Percentiles rank a stretch among this genome's conserved stretches.
Evolutionary conservation across 2,888 invertebrate genomes (phyloP).

Genomic region (Microctonus hyperodae): DNA sequence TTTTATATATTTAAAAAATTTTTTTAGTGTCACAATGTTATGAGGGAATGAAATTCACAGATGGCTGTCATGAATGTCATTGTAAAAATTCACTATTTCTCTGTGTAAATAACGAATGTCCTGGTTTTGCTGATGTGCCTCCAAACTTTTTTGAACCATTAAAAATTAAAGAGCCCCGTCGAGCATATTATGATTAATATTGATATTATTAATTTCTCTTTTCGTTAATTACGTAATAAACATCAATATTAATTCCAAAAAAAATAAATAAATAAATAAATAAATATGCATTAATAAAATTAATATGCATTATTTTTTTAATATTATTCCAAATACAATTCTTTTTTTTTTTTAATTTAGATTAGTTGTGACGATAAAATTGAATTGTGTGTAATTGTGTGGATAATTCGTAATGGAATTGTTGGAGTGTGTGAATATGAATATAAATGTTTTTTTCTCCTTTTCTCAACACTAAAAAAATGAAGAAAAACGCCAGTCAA

Average conservation of each 20-base stretch:
- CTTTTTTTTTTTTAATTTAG: background rate
- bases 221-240: background rate
- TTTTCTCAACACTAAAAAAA: background rate
- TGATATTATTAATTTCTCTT: too few relatives aligned
- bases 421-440: too few relatives aligned
- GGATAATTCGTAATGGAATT: background rate
- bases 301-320: too few relatives aligned
- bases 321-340: background rate
- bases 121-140: background rate
- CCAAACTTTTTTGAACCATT: conserved; percentile 9
- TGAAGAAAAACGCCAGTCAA: background rate
- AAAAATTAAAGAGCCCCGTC: background rate
- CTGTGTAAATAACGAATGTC: background rate
- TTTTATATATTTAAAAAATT: too few relatives aligned
- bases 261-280: too few relatives aligned
- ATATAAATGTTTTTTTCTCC: background rate
- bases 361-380: background rate
- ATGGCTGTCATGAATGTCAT: background rate
- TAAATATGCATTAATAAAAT: too few relatives aligned
- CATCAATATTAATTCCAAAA: background rate
- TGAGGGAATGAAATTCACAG: background rate
- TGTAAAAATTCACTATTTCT: background rate
- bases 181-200: too few relatives aligned
- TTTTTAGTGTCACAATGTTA: background rate
- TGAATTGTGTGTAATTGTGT: background rate